These are phyloP conservation scores for Dendrocincla tyrannina DNA, from an alignment of 2,797 vertebrate species.

Conservation along the genomic window DNA sequence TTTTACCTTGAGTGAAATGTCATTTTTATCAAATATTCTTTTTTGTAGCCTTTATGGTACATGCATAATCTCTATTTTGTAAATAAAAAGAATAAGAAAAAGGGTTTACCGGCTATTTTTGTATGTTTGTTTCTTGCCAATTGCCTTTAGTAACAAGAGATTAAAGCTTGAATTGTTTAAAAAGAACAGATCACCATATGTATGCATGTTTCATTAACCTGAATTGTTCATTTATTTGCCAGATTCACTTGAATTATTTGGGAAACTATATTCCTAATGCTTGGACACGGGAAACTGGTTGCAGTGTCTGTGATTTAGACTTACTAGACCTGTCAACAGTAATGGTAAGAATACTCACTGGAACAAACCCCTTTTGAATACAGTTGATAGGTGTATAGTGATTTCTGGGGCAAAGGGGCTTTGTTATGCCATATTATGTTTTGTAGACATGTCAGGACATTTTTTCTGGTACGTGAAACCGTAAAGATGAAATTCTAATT, in stretches of 20 bases:
- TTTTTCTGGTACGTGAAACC: not conserved
- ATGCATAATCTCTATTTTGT: not conserved
- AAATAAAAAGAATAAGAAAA: not conserved
- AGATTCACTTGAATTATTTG: slow-evolving; percentile 95
- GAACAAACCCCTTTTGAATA: not conserved
- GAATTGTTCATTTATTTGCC: slow-evolving; percentile 13
- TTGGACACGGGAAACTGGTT: slow-evolving; percentile 93
- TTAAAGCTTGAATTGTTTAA: not conserved
- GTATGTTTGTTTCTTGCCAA: not conserved
- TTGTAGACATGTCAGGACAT: not conserved
- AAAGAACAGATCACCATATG: not conserved
- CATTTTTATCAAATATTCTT: not conserved
- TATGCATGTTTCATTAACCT: not conserved
- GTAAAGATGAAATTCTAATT: not conserved
- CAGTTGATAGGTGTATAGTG: not conserved
- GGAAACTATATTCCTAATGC: slow-evolving; percentile 93
- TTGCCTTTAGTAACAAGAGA: not conserved
- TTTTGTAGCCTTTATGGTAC: not conserved
- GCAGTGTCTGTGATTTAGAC: slow-evolving; percentile 85
- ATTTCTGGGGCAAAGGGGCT: not conserved
- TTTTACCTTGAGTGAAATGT: not conserved
- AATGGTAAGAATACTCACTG: slow-evolving; percentile 78
- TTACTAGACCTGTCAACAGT: slow-evolving; percentile 84
- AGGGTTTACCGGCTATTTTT: not conserved
- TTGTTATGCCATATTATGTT: not conserved